Evolutionary conservation across 2,888 invertebrate species (phyloP).

Genomic region (Imbricaverruca yamaguchii): DNA sequence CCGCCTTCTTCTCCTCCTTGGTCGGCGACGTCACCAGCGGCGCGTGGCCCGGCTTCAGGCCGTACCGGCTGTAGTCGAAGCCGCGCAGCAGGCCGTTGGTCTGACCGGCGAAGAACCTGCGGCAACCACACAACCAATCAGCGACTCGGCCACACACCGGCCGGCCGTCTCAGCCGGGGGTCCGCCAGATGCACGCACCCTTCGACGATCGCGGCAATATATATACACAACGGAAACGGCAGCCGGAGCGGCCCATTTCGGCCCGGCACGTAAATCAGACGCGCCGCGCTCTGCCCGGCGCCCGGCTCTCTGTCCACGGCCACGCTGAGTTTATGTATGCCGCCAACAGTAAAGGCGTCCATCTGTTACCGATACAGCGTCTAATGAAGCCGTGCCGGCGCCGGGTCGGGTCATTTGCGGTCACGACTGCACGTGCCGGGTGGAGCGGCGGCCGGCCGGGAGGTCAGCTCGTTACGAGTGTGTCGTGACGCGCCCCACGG

Average conservation of each 20-base stretch:
- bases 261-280: constrained; percentile 44
- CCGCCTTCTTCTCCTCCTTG: constrained; percentile 67
- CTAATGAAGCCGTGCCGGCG: constrained; percentile 4
- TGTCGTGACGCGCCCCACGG: background rate
- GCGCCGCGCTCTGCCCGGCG: constrained; percentile 49
- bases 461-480: background rate
- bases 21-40: constrained; percentile 58
- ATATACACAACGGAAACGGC: constrained; percentile 55
- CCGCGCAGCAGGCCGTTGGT: constrained; percentile 55
- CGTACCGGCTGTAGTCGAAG: constrained; percentile 23
- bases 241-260: constrained; percentile 62
- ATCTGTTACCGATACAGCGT: background rate
- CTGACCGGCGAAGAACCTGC: constrained; percentile 71
- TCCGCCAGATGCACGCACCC: constrained; percentile 23
- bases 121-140: constrained; percentile 66
- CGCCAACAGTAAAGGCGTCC: constrained; percentile 57
- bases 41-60: constrained; percentile 18
- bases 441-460: background rate
- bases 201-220: constrained; percentile 38
- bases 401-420: background rate
- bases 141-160: constrained; percentile 58
- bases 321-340: constrained; percentile 44
- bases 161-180: constrained; percentile 5
- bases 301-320: constrained; percentile 42
- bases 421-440: constrained; percentile 19